Percentiles rank a stretch among this genome's conserved stretches.
Evolutionary conservation across 2,888 invertebrate species (phyloP).

Genomic region (Limulus polyphemus): DNA sequence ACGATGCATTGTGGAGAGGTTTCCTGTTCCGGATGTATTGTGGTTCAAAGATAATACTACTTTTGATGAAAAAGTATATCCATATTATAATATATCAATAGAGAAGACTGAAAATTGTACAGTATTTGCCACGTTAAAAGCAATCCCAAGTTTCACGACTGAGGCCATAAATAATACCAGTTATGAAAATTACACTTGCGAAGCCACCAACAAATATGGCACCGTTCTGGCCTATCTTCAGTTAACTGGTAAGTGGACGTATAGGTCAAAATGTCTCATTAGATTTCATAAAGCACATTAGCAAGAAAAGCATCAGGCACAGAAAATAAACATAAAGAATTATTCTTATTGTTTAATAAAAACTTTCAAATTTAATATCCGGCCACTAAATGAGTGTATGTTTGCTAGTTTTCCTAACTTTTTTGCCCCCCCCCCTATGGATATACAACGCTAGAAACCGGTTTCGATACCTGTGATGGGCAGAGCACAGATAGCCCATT

Average conservation of each 20-base stretch:
- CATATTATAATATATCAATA: constrained; percentile 5
- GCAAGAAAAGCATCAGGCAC: no score
- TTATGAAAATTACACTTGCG: constrained; percentile 23
- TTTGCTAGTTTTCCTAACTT: no score
- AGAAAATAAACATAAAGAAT: no score
- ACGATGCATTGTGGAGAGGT: constrained; percentile 18
- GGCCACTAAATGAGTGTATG: no score
- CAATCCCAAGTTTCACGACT: background rate
- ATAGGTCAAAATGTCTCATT: no score
- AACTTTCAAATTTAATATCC: no score
- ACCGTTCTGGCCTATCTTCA: constrained; percentile 9
- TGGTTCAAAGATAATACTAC: constrained; percentile 21
- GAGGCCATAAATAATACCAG: background rate
- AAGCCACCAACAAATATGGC: constrained; percentile 18
- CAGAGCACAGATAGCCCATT: no score
- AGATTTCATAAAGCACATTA: no score
- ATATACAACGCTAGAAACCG: no score
- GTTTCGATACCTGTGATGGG: no score
- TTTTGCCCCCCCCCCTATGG: no score
- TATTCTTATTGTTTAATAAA: no score
- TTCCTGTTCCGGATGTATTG: constrained; percentile 14
- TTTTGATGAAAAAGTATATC: background rate
- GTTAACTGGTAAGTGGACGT: constrained; percentile 10
- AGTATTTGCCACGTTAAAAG: constrained; percentile 7
- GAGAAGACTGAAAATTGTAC: constrained; percentile 10